Evolutionary conservation across 2,888 invertebrate species (phyloP).

Genomic region (Osmoderma eremita): DNA sequence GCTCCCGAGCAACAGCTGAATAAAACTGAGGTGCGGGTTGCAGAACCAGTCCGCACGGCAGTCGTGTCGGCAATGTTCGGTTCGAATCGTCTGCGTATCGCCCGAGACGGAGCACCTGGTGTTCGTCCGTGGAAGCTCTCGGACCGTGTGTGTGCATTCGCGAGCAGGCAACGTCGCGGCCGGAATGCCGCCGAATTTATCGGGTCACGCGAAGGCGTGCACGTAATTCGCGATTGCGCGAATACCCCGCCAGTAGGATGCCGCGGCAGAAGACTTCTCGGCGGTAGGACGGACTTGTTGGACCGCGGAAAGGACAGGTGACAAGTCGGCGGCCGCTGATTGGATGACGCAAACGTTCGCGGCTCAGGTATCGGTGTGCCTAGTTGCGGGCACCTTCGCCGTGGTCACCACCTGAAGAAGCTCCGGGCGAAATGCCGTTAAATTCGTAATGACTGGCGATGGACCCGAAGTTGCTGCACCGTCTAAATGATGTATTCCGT

Average conservation of each 20-base stretch:
- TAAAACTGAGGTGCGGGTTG: constrained; percentile 48
- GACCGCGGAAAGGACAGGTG: constrained; percentile 59
- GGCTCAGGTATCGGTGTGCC: constrained; percentile 50
- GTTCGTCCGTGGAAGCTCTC: constrained; percentile 45
- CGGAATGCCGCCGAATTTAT: constrained; percentile 58
- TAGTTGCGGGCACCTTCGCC: constrained; percentile 53
- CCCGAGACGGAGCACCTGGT: constrained; percentile 50
- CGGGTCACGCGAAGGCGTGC: constrained; percentile 57
- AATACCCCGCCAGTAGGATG: constrained; percentile 58
- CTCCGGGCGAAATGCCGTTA: constrained; percentile 12
- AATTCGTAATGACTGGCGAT: constrained; percentile 28
- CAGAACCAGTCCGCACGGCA: constrained; percentile 42
- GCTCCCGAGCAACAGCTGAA: constrained; percentile 44
- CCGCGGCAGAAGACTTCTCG: constrained; percentile 53
- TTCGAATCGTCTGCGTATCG: constrained; percentile 51
- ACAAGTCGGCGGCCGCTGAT: constrained; percentile 60
- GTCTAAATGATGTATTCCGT: constrained; percentile 59
- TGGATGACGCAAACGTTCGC: constrained; percentile 53
- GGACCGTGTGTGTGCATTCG: constrained; percentile 24
- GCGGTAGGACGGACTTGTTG: constrained; percentile 59
- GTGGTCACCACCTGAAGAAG: constrained; percentile 52
- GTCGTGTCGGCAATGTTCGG: constrained; percentile 30
- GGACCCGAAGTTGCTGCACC: constrained; percentile 24
- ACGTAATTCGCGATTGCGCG: constrained; percentile 58
- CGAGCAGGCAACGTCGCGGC: constrained; percentile 55